These are phyloP conservation scores for Zygothrica quintamaculata DNA, from an alignment of 2,888 invertebrate species.

Conservation along the genomic window DNA sequence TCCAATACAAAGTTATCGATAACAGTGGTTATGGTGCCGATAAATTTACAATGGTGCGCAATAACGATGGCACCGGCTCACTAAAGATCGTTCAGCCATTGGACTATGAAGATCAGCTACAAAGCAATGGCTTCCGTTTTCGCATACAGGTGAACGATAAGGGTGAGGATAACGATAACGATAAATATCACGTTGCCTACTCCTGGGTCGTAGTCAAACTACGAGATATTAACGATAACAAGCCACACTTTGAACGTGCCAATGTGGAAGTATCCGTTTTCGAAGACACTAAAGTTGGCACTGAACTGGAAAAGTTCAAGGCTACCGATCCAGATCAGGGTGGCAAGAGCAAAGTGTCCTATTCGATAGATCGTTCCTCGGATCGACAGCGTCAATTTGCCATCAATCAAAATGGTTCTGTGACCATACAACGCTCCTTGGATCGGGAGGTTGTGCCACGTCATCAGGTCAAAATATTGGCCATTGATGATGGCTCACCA, in stretches of 20 bases:
- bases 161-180: slow-evolving; percentile 97
- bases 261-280: slow-evolving; percentile 96
- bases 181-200: slow-evolving; percentile 98
- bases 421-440: slow-evolving; percentile 95
- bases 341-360: slow-evolving; percentile 95
- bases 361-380: slow-evolving; percentile 95
- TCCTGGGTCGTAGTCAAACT: slow-evolving; percentile 97
- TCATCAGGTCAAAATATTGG: slow-evolving; percentile 97
- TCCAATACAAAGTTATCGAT: slow-evolving; percentile 97
- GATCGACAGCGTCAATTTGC: slow-evolving; percentile 97
- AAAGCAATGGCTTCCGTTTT: slow-evolving; percentile 97
- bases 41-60: slow-evolving; percentile 98
- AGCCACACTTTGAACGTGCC: slow-evolving; percentile 96
- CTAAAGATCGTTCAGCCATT: slow-evolving; percentile 97
- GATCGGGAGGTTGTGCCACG: slow-evolving; percentile 97
- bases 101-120: slow-evolving; percentile 97
- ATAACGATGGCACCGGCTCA: slow-evolving; percentile 97
- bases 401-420: slow-evolving; percentile 97
- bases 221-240: slow-evolving; percentile 98
- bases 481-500: slow-evolving; percentile 96
- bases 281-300: slow-evolving; percentile 96
- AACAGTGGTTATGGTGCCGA: slow-evolving; percentile 98
- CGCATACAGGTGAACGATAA: slow-evolving; percentile 97
- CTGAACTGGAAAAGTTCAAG: slow-evolving; percentile 95
- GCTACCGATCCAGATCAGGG: slow-evolving; percentile 98